phyloP scores from a whole-genome alignment of 2,113 vertebrate genomes.

The Plestiodon gilberti region DNA sequence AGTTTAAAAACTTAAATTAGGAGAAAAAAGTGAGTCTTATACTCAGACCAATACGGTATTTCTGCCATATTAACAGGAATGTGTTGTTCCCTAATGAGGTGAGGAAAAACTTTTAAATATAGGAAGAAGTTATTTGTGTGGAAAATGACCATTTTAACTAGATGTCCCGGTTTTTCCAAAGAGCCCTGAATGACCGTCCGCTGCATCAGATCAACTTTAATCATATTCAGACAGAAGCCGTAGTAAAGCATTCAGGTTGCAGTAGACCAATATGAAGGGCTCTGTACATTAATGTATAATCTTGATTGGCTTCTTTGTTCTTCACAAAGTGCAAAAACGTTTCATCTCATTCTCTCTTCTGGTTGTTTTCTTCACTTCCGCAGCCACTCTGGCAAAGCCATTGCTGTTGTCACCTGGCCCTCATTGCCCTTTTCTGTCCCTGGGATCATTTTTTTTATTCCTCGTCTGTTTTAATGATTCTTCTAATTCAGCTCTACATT shows the following conservation, averaged over 20 bases:
- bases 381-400: conserved; percentile 16
- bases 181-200: conserved; percentile 28
- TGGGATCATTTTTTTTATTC: conserved; percentile 55
- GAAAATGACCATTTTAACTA: conserved; percentile 17
- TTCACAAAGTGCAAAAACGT: conserved; percentile 28
- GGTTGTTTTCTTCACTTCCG: background rate
- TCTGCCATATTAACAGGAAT: background rate
- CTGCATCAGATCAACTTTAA: conserved; percentile 45
- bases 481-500: conserved; percentile 33
- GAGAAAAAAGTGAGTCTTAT: too few species aligned
- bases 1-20: too few species aligned
- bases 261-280: conserved; percentile 23
- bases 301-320: conserved; percentile 41
- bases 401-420: conserved; percentile 39
- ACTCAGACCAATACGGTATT: too few species aligned
- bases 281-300: conserved; percentile 9
- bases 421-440: conserved; percentile 35
- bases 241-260: conserved; percentile 33
- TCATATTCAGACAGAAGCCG: background rate
- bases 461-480: conserved; percentile 55
- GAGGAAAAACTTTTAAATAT: background rate
- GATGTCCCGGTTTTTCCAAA: conserved; percentile 14
- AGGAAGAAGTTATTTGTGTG: background rate
- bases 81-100: conserved; percentile 32
- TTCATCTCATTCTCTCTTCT: conserved; percentile 43